Base-by-base conservation (phyloP, 1,140 invertebrate genomes). In the Venturia canescens region DNA sequence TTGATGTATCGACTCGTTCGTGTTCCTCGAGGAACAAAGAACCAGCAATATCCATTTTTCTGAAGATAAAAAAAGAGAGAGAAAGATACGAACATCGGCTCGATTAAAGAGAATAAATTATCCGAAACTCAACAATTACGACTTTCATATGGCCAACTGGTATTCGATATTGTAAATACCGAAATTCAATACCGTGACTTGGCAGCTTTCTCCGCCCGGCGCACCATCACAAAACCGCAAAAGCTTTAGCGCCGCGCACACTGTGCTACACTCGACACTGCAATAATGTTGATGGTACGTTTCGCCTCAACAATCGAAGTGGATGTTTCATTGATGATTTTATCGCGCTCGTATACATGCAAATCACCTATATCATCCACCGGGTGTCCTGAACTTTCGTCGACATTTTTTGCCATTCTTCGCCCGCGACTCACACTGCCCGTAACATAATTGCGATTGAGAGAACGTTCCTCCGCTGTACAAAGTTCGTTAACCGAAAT, bases 221-320 rank as follows among this genome's bases (percentile, higher is more conserved):
- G 60, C 27, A 66, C 60, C 15, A 3, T 23, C 1, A 13, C 60
- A 23, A 66, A 66, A 66, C 60, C 60, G 26, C 60, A 66, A 66
- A 66, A 66, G 60, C 60, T 66, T 66, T 66, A 27, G 27, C 27
- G 60, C 9, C 60, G 16, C 60, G 27, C 13, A 23, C 60, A 66
- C 13, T 3, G 60, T 29, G 16, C 60, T 66, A 3, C 23, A 66
- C 60, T 66, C 23, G 60, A 27, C 23, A 23, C 23, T 11, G 27
- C 60, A 15, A 26, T 66, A 26, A 66, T 27, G 2, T 27, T 23
- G 60, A 27, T 23, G 5, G 23, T 13, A 27, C 21, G 13, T 26
- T 23, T n/a, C 15, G 23, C 23, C 15, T 66, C 23, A 13, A 29
- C 23, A 27, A 1, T 66, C 13, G 26, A 66, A 29, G n/a, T 66